These are phyloP conservation scores for Exocentrus adspersus DNA, from an alignment of 2,888 invertebrate genomes.

Conservation along the genomic window DNA sequence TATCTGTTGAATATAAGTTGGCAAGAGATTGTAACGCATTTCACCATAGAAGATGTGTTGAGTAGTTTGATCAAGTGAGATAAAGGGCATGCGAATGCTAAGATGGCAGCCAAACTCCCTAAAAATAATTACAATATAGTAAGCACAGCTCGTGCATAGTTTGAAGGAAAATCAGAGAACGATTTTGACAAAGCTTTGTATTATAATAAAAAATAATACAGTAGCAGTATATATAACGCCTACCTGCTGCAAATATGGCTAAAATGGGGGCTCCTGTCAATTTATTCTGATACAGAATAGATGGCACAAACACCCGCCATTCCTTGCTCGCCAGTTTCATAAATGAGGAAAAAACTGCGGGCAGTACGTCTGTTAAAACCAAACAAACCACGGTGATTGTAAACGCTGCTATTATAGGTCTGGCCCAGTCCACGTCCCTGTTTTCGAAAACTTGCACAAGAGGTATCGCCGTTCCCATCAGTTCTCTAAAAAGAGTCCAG, in stretches of 20 bases:
- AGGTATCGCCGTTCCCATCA: slow-evolving; percentile 69
- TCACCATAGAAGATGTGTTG: slow-evolving; percentile 67
- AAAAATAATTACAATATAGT: too few relatives aligned
- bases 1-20: slow-evolving; percentile 66
- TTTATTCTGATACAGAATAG: slow-evolving; percentile 70
- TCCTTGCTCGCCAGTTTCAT: slow-evolving; percentile 70
- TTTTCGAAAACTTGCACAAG: slow-evolving; percentile 70
- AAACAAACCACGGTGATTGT: slow-evolving; percentile 70
- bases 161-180: too few relatives aligned
- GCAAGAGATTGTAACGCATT: slow-evolving; percentile 55
- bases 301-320: slow-evolving; percentile 71
- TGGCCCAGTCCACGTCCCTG: slow-evolving; percentile 70
- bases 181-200: too few relatives aligned
- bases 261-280: slow-evolving; percentile 72
- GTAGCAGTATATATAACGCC: background rate
- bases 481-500: slow-evolving; percentile 61
- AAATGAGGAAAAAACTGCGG: slow-evolving; percentile 67
- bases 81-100: slow-evolving; percentile 73
- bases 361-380: slow-evolving; percentile 72
- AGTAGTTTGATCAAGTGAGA: slow-evolving; percentile 71
- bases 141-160: too few relatives aligned
- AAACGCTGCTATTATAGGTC: slow-evolving; percentile 69
- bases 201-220: too few relatives aligned
- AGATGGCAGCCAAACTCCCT: slow-evolving; percentile 71
- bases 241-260: slow-evolving; percentile 73